Base-by-base conservation (phyloP, 2,797 vertebrate genomes). In the Myotis myotis region DNA sequence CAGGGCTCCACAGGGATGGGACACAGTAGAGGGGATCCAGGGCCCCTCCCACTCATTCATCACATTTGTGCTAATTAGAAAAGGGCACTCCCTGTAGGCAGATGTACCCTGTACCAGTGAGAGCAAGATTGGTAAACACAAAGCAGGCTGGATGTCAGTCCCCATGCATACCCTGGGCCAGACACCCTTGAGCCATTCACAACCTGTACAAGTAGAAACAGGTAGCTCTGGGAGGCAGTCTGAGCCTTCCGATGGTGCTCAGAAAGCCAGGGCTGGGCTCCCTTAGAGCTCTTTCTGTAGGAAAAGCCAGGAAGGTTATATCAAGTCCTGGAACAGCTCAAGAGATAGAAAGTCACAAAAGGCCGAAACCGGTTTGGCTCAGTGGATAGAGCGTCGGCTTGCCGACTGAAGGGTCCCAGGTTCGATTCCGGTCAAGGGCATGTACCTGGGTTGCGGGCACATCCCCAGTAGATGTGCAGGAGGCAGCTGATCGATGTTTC, bases 41-140 rank as follows among this genome's bases (percentile, higher is more conserved):
- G 25, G 53, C 15, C 19, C 28, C 41, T 91, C 60, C 16, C 60
- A 96, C 25, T 41, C 60, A 25, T 70, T 94, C 57, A 81, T 66
- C 55, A 91, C 87, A 75, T 82, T 72, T 60, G 83, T 78, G 75
- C 60, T 82, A 64, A 86, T 93, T 89, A 84, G 71, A 93, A 96
- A 93, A 96, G 83, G 38, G 38, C 30, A 86, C 22, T 57, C 79
- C 71, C 64, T 86, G 28, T 95, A 80, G 75, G 87, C 44, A 95
- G 94, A 90, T 15, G 11, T 13, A 23, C 17, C 70, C 25, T 86
- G 38, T 12, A 36, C 64, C 60, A 36, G 33, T 36, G 22, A 41
- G 25, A 36, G 30, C 44, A 83, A 33, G 36, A 57, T 6, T 60
- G 49, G 64, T 66, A 33, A 33, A 51, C 11, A 64, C 51, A 88